Percentiles rank a stretch among this genome's conserved stretches.
These are phyloP conservation scores for Onychorhynchus coronatus DNA, from an alignment of 2,113 vertebrate genomes.

Conservation along the genomic window DNA sequence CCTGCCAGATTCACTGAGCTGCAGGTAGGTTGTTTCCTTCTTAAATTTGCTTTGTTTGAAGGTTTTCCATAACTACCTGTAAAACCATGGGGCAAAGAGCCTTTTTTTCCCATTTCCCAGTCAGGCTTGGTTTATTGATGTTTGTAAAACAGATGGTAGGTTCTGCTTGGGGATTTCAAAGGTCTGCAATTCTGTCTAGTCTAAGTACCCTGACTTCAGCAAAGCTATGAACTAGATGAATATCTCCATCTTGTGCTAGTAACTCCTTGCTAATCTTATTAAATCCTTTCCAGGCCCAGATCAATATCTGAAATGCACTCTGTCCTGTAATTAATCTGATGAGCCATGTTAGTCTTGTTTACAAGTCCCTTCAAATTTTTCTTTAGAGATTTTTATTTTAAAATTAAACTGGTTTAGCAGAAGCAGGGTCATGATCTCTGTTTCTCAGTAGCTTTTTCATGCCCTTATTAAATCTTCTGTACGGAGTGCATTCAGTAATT, in stretches of 20 bases:
- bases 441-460: conserved; percentile 5
- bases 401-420: conserved; percentile 35
- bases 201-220: conserved; percentile 2
- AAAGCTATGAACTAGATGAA: conserved; percentile 3
- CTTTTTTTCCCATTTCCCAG: not conserved
- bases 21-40: not conserved
- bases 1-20: not conserved
- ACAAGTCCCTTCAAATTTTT: not conserved
- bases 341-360: not conserved
- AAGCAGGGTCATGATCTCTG: conserved; percentile 1
- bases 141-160: not conserved
- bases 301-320: conserved; percentile 53
- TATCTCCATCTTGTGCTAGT: conserved; percentile 27
- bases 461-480: conserved; percentile 18
- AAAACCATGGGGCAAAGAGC: not conserved
- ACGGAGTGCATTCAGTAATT: conserved; percentile 1
- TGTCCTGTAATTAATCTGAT: conserved; percentile 50
- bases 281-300: conserved; percentile 28
- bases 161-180: not conserved
- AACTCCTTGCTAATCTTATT: conserved; percentile 37
- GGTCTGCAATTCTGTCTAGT: not conserved
- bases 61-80: not conserved
- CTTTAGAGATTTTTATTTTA: conserved; percentile 27
- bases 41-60: not conserved
- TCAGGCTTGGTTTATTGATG: not conserved